Conservation (phyloP, 2,888 invertebrate genomes). For the Sphaerolaimus hirsutus region DNA sequence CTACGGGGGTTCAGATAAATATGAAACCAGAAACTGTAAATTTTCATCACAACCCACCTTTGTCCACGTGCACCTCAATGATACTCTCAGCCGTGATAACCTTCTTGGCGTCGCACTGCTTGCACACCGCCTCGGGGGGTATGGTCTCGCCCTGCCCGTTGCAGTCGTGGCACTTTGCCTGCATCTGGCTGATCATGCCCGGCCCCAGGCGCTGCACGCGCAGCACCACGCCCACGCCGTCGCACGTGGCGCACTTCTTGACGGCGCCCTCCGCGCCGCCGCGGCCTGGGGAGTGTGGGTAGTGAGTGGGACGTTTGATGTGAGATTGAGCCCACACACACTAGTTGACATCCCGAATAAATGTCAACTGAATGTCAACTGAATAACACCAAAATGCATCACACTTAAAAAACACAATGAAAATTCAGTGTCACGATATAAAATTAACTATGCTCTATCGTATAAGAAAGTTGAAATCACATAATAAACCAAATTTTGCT, state of each 20-base stretch:
- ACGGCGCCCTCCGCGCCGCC: conserved; percentile 81
- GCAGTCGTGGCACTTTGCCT: conserved; percentile 62
- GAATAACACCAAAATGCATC: too few relatives aligned
- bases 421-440: too few relatives aligned
- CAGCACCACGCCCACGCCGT: conserved; percentile 52
- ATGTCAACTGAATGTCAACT: too few relatives aligned
- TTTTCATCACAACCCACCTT: conserved; percentile 28
- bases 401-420: too few relatives aligned
- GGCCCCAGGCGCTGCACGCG: conserved; percentile 47
- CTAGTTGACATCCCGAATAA: too few relatives aligned
- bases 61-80: conserved; percentile 74
- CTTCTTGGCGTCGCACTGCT: conserved; percentile 68
- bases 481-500: too few relatives aligned
- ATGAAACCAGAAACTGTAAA: too few relatives aligned
- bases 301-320: too few relatives aligned
- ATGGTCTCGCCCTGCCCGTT: conserved; percentile 49
- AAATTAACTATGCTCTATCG: too few relatives aligned
- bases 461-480: too few relatives aligned
- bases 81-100: conserved; percentile 69
- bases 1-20: too few relatives aligned
- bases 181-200: conserved; percentile 66
- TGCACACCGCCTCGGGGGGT: conserved; percentile 61
- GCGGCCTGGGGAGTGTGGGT: conserved; percentile 36
- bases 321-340: too few relatives aligned
- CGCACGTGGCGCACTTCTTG: conserved; percentile 59